Evolutionary conservation across 2,113 vertebrate genomes (phyloP).

Genomic region (Microtus oregoni): DNA sequence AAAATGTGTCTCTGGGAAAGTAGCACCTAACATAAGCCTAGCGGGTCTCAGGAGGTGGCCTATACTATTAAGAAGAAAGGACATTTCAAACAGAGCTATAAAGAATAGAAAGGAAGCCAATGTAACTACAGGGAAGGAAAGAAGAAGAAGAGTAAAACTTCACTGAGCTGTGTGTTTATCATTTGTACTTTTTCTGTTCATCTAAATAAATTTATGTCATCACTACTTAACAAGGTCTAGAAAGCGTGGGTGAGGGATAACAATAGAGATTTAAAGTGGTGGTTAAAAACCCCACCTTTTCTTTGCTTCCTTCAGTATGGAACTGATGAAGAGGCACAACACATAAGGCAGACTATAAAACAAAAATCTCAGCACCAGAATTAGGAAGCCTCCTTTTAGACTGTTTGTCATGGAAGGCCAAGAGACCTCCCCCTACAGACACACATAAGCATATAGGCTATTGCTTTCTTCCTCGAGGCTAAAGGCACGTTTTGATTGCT

Average conservation of each 20-base stretch:
- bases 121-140: background rate
- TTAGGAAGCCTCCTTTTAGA: background rate
- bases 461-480: background rate
- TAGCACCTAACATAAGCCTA: constrained; percentile 25
- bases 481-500: background rate
- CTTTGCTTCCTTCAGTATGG: background rate
- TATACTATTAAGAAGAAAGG: background rate
- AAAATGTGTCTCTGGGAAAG: constrained; percentile 10
- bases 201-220: background rate
- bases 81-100: background rate
- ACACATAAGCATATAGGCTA: background rate
- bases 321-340: background rate
- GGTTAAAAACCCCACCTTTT: background rate
- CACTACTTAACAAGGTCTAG: background rate
- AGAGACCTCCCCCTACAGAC: background rate
- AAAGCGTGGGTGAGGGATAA: background rate
- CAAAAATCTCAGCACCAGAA: background rate
- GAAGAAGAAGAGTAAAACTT: background rate
- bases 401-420: background rate
- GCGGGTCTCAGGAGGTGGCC: background rate
- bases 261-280: background rate
- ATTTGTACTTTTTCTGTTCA: background rate
- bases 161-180: background rate
- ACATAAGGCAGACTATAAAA: background rate
- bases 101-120: background rate